phyloP scores from a whole-genome alignment of 2,113 vertebrate species.

The Podocnemis expansa region DNA sequence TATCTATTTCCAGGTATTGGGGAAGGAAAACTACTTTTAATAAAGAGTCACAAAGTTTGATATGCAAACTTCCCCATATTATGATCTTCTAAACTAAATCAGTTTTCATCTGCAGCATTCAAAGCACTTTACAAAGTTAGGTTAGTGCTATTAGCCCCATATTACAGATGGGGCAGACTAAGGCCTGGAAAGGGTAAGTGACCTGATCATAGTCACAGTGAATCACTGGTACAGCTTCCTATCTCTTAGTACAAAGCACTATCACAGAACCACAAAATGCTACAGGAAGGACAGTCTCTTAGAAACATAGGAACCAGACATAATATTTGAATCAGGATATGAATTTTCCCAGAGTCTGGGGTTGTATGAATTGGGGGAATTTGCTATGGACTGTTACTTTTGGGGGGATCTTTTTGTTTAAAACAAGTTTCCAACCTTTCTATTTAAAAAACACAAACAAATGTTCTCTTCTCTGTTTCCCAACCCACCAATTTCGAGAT shows the following conservation, averaged over 20 bases:
- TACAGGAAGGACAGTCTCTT: neutral
- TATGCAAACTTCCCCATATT: neutral
- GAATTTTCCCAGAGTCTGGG: neutral
- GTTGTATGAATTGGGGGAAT: neutral
- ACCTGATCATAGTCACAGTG: neutral
- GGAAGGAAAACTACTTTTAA: neutral
- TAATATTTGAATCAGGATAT: neutral
- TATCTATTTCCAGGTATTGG: neutral
- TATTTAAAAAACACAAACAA: neutral
- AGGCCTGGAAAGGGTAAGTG: neutral
- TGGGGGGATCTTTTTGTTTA: neutral
- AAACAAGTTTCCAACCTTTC: neutral
- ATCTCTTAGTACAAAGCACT: neutral
- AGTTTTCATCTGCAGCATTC: neutral
- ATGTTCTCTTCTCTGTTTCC: neutral
- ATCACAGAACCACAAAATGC: neutral
- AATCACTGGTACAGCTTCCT: neutral
- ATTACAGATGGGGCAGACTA: neutral
- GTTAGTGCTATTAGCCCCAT: neutral
- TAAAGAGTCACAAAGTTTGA: neutral
- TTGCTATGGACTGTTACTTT: neutral
- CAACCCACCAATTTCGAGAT: neutral
- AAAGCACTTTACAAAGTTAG: neutral
- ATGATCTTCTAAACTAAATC: neutral
- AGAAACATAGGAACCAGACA: fast-evolving